Evolutionary conservation across 2,888 invertebrate genomes (phyloP), one percentile per base, ranked within the genome.

Genomic region (Amiota minor): DNA sequence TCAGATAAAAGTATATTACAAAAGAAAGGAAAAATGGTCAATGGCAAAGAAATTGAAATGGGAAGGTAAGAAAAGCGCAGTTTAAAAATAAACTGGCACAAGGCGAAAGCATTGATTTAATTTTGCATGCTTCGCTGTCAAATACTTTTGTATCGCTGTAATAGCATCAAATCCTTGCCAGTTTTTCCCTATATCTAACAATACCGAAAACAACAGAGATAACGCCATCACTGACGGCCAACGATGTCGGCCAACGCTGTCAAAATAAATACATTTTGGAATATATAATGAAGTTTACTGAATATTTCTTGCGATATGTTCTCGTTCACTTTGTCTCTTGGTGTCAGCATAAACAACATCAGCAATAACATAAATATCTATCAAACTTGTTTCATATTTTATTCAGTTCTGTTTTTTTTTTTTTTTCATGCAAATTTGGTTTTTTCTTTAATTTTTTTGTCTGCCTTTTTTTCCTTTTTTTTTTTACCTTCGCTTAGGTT

Each of bases 401-500:
- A 55, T 47, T 62, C 16, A 71, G 23, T 46, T 53, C 16, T 71
- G 68, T 71, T 61, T 35, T 46, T 46, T 67, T 68, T 70, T 47
- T 46, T 73, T 75, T 77, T 69, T 65, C 76, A 76, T 65, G 9
- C 16, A n/a, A 72, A 47, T 16, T 45, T 75, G 70, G 14, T 59
- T 71, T 72, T 11, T 56, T 35, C 35, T 69, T 20, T 69, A 67
- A 20, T 73, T 35, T 35, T 23, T 35, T 35, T 35, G 6, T 35
- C 35, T 35, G 6, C 35, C 72, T 20, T 50, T 46, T 49, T 56
- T 45, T 74, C 65, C 14, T 62, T 70, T 56, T 70, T 56, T 56
- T 49, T 64, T 64, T 50, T 59, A 10, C 23, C 3, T 69, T 71
- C 75, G 74, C 74, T 76, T 89, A 93, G 93, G 93, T 93, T 89